Evolutionary conservation across 92 coral and sea anemone species (phyloP), one percentile per base, ranked within the genome.

Genomic region (Micromussa lordhowensis): DNA sequence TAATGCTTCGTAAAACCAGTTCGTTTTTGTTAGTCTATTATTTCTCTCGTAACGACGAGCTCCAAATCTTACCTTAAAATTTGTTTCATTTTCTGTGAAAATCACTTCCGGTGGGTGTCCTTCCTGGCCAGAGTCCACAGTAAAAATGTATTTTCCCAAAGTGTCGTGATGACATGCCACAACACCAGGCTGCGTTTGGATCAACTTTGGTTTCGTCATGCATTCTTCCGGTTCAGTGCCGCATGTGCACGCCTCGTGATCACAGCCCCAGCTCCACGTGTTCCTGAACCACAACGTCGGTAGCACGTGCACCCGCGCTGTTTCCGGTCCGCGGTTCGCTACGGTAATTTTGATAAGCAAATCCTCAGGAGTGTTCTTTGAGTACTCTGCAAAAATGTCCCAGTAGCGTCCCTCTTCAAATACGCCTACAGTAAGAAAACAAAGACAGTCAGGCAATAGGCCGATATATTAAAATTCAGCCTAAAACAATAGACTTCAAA

Each of bases 261-360:
- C 88, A 79, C 95, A 93, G 31, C 96, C 95, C 99, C 99, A 96
- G 69, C 91, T 90, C 99, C 99, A 96, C 10, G 97, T 93, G 80
- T 96, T 96, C 40, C 97, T 86, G 92, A 93, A 96, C 99, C 99
- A 96, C 21, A 96, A 87, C 12, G 97, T 87, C 28, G 99, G 99
- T 18, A 96, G 83, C 9, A 96, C 89, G 75, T 91, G 94, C 61
- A 96, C 81, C 51, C 88, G 84, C 35, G 99, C 91, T 35, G 74
- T 57, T 9, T 96, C 96, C 17, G 95, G 92, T n/a, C 99, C 99
- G 26, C 97, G 96, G 79, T 96, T 96, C 35, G 94, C 91, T 16
- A 96, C 83, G 24, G 94, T 95, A 59, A 96, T 86, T 83, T 91
- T 93, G 70, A 96, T 91, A 4, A 96, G 92, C 77, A 96, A 81